Evolutionary conservation across 2,797 vertebrate genomes (phyloP), one percentile per base, ranked within the genome.

Genomic region (Botia almorhae): DNA sequence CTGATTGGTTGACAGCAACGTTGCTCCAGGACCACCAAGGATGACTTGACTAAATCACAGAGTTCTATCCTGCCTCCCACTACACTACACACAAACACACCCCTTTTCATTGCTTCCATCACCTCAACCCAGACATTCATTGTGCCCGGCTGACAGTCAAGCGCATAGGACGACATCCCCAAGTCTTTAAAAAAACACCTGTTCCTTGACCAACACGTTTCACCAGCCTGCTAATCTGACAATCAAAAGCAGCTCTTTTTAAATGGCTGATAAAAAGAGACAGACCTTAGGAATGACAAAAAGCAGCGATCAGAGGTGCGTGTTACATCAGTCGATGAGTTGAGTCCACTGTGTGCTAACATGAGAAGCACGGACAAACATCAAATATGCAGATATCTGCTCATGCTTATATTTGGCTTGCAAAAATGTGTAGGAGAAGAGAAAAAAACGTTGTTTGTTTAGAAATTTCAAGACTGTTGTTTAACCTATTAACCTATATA

Each of bases 201-300:
- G 63, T 60, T 69, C 69, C 36, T 53, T 48, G 48, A 51, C 64
- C 10, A 26, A 21, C 61, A 36, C 1, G 33, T 76, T 65, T 82
- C 83, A 26, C 83, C 82, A 86, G 87, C 88, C 87, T 90, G 81
- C 85, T 89, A 87, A 91, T 88, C 81, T 82, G 72, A 82, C 82
- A 81, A 87, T 90, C 80, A 77, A 78, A 80, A 82, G 78, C 82
- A 70, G 12, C 53, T 51, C 23, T 67, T 1, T 43, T 43, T 43
- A 43, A 43, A 43, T 43, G 6, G 39, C 7, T 8, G 7, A 8
- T 1, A 26, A 43, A 43, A 43, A 43, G 39, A 43, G 39, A 8
- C 1, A 43, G 39, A 43, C 39, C 39, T 43, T 4, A 26, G 23
- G 23, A 26, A 43, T 43, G 39, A 43, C 13, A 68, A 78, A 79